Base-by-base conservation (phyloP, 2,797 vertebrate genomes). In the Epinephelus malabaricus region DNA sequence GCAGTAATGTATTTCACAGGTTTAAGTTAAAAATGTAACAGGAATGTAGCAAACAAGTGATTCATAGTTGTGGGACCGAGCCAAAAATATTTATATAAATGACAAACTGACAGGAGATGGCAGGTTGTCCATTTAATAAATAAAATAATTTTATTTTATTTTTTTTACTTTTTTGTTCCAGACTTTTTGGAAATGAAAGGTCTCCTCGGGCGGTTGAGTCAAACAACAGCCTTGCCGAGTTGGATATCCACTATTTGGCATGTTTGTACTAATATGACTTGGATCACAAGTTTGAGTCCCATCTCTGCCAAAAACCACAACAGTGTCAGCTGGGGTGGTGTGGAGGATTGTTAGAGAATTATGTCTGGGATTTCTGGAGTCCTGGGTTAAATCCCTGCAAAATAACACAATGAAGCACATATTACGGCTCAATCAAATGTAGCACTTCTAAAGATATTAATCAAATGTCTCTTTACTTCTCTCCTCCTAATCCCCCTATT, bases 201-300 rank as follows among this genome's bases (percentile, higher is more conserved):
- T 78, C 74, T 86, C 65, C 18, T 78, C 30, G 6, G 45, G 50
- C 46, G 6, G 59, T 45, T 71, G 59, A 88, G 74, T 79, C 40
- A 73, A 88, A 68, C 59, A 66, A 68, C 40, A 67, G 60, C 58
- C 40, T 74, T 68, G 68, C 75, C 34, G 51, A 84, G 82, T 58
- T 83, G 84, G 76, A 86, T 74, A 76, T 72, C 72, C 63, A 76
- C 27, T 63, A 56, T 77, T 69, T 82, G 76, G 81, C 73, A 64
- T 56, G 59, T 76, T 84, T 84, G 70, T 27, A 69, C 66, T 74
- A 83, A 83, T 77, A 87, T 76, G 70, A 81, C 73, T 74, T 86
- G 79, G 82, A 83, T 75, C 68, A 73, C 55, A 77, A 69, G 17
- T 79, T 73, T 54, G 50, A 47, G 40, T 69, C 53, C n/a, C 47